Evolutionary conservation across 2,797 vertebrate genomes (phyloP).

Genomic region (Crenichthys baileyi): DNA sequence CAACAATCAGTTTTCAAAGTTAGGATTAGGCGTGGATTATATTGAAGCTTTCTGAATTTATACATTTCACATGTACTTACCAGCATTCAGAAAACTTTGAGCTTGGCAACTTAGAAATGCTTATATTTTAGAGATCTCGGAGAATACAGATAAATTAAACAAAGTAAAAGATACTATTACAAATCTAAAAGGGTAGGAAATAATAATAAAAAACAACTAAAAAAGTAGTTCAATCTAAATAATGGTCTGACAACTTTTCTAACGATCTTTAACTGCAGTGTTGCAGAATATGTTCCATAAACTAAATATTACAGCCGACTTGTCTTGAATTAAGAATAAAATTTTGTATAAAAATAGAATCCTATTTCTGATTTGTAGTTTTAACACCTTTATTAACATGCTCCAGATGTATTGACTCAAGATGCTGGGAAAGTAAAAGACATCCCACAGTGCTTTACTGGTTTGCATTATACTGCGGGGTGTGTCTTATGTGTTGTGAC

Average conservation of each 20-base stretch:
- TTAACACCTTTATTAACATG: neutral
- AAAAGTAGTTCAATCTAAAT: slow-evolving; percentile 1
- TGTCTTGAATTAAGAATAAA: neutral
- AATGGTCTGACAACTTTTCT: neutral
- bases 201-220: too few species aligned
- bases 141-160: too few species aligned
- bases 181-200: too few species aligned
- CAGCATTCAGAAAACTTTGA: too few species aligned
- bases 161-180: too few species aligned
- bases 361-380: neutral
- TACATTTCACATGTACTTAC: too few species aligned
- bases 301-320: neutral
- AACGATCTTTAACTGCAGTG: neutral
- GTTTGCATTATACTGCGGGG: neutral
- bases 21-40: too few species aligned
- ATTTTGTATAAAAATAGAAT: neutral
- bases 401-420: neutral
- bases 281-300: neutral
- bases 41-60: too few species aligned
- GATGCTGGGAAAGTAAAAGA: neutral
- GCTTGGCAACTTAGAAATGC: too few species aligned
- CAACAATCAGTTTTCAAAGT: too few species aligned
- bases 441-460: neutral
- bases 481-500: neutral
- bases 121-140: too few species aligned